Evolutionary conservation across 2,888 invertebrate species (phyloP), one percentile per base, ranked within the genome.

Genomic region (Volucella zonaria): DNA sequence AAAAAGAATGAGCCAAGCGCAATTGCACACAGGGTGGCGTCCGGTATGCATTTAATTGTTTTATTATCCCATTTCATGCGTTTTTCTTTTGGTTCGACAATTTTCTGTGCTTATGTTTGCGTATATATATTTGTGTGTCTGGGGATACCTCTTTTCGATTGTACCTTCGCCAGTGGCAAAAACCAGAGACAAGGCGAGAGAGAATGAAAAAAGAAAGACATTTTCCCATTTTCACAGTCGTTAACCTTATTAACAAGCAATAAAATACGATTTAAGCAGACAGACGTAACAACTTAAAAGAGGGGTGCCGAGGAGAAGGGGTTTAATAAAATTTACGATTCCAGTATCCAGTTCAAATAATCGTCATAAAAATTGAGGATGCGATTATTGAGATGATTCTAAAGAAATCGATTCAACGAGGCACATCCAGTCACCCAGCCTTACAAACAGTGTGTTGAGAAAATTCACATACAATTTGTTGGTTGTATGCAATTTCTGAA

Each of bases 41-140:
- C 31, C 40, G 54, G 23, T 58, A 59, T 74, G 82, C 79, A 54
- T 83, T 83, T 83, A 79, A 83, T 79, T 83, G 74, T 68, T 83
- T 79, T 79, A 75, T 79, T 83, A 59, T 79, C 52, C 64, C 77
- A 54, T 66, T 82, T 54, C 18, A 66, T 70, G 45, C 47, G 58
- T 9, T n/a, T 54, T 51, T 70, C 45, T 75, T 71, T 31, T 70
- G 70, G 51, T 49, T 70, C 45, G 51, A n/a, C n/a, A 51, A 59
- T 14, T 81, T 23, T 12, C 38, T 10, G 2, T 12, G 51, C 47
- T 66, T 31, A 10, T 56, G 15, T 12, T 47, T 49, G 10, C 3
- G 10, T 11, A 14, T 42, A 11, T 45, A n/a, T 45, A 51, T 23
- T 23, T 23, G 2, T 62, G 43, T 38, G 31, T 15, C 10, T 31